Evolutionary conservation across 2,113 vertebrate species (phyloP).

Genomic region (Dolichotis patagonum): DNA sequence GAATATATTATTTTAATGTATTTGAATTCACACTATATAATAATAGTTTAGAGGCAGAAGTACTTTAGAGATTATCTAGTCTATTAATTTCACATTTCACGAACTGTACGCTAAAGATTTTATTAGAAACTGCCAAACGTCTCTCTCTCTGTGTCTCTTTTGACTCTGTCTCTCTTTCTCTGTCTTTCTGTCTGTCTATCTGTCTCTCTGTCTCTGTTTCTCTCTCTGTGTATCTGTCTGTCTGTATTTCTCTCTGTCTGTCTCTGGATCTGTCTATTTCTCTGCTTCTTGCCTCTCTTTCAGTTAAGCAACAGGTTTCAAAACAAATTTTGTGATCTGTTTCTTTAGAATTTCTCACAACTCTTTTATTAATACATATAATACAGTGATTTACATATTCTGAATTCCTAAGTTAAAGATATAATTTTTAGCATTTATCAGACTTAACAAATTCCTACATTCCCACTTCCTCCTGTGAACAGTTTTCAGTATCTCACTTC

Average conservation of each 20-base stretch:
- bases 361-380: background rate
- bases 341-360: conserved; percentile 15
- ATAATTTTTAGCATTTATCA: conserved; percentile 18
- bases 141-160: background rate
- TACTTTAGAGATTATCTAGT: conserved; percentile 53
- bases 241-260: background rate
- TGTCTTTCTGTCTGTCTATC: too few species aligned
- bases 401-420: background rate
- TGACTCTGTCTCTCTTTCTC: background rate
- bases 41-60: conserved; percentile 50
- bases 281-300: background rate
- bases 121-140: background rate
- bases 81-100: conserved; percentile 57
- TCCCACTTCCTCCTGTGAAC: background rate
- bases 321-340: conserved; percentile 8
- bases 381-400: background rate
- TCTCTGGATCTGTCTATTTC: background rate
- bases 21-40: conserved; percentile 10
- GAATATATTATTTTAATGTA: background rate
- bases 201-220: background rate
- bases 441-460: background rate
- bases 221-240: background rate
- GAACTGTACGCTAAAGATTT: conserved; percentile 10
- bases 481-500: conserved; percentile 39
- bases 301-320: background rate